These are phyloP conservation scores for Spatulosminthurus flaviceps DNA, from an alignment of 2,888 invertebrate genomes.

Conservation along the genomic window DNA sequence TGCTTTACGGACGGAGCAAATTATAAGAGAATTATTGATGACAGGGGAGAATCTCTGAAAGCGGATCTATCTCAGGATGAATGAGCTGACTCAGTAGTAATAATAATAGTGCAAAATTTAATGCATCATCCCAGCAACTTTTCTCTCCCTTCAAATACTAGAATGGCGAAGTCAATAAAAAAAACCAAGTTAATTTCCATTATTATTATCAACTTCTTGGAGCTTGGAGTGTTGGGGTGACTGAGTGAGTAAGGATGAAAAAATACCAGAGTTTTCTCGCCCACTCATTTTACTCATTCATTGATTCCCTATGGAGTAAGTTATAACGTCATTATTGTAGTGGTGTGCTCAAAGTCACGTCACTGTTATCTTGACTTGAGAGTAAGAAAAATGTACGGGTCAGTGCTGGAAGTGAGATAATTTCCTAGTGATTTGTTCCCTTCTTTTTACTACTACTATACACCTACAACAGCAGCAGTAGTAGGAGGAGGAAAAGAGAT, in stretches of 20 bases:
- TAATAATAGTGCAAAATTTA: background rate
- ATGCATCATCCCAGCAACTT: background rate
- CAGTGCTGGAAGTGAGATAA: background rate
- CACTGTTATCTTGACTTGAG: background rate
- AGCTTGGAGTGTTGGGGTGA: too few relatives aligned
- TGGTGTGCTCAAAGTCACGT: background rate
- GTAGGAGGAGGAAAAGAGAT: background rate
- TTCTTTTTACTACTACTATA: background rate
- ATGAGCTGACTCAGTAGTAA: background rate
- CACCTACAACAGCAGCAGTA: too few relatives aligned
- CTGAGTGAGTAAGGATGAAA: background rate
- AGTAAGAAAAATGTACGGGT: too few relatives aligned
- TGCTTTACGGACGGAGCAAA: too few relatives aligned
- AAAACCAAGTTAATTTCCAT: background rate
- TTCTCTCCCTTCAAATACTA: too few relatives aligned
- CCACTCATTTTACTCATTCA: background rate
- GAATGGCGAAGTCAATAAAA: background rate
- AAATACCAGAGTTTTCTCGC: background rate
- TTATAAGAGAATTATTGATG: background rate
- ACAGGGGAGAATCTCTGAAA: background rate
- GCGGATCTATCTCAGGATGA: background rate
- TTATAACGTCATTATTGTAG: background rate
- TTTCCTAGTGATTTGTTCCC: background rate
- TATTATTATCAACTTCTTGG: background rate
- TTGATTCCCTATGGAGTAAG: background rate